Percentiles rank a stretch among this genome's conserved stretches.
Conservation (phyloP, 1,140 invertebrate species). For the Drosophila neocordata region DNA sequence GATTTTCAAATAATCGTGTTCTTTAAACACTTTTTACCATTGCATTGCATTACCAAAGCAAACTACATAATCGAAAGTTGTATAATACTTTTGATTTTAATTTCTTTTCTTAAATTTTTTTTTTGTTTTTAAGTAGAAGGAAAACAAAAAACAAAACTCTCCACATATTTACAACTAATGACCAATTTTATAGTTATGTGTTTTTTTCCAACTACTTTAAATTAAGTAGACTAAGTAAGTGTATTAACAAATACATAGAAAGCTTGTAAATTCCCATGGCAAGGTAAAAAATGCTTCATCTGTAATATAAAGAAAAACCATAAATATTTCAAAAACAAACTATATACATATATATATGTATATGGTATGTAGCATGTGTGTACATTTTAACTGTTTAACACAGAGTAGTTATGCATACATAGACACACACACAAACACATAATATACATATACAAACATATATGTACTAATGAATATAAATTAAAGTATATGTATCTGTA, state of each 20-base stretch:
- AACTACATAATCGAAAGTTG: conserved; percentile 6
- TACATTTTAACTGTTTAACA: conserved; percentile 71
- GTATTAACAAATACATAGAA: conserved; percentile 43
- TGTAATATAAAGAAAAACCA: conserved; percentile 67
- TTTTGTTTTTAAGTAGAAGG: background rate
- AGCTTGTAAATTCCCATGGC: conserved; percentile 74
- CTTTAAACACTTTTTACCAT: too few species aligned
- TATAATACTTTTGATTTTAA: background rate
- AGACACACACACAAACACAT: conserved; percentile 17
- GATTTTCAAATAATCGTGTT: too few species aligned
- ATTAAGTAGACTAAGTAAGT: conserved; percentile 47
- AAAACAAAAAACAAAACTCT: conserved; percentile 6
- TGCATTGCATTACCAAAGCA: too few species aligned
- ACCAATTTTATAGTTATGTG: conserved; percentile 71
- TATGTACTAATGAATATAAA: conserved; percentile 25
- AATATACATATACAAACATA: conserved; percentile 27
- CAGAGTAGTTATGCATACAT: conserved; percentile 46
- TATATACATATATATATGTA: conserved; percentile 11
- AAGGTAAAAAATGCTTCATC: conserved; percentile 66
- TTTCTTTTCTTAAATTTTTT: background rate
- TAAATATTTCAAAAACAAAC: conserved; percentile 58
- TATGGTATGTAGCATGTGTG: background rate
- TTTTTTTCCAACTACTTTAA: conserved; percentile 56
- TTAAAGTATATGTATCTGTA: conserved; percentile 33
- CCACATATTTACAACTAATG: conserved; percentile 63